Percentiles rank a stretch among this genome's conserved stretches.
Evolutionary conservation across 2,113 vertebrate species (phyloP).

Genomic region (Apistogramma diplotaenia): DNA sequence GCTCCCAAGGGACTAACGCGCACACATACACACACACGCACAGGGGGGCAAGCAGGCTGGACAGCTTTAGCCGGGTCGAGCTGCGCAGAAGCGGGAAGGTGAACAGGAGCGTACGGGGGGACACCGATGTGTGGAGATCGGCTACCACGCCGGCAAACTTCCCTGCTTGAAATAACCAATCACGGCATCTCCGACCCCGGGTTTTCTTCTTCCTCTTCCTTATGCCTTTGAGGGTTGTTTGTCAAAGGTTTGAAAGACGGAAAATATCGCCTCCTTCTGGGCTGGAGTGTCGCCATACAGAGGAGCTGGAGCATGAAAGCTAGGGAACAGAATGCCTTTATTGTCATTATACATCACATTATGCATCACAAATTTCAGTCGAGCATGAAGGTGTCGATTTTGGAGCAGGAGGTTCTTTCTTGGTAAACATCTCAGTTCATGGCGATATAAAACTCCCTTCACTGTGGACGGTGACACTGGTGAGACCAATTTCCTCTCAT

Average conservation of each 20-base stretch:
- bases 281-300: neutral
- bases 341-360: too few relatives aligned
- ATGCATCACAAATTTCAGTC: too few relatives aligned
- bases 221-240: neutral
- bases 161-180: conserved; percentile 64
- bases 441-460: too few relatives aligned
- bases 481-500: too few relatives aligned
- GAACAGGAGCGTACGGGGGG: conserved; percentile 49
- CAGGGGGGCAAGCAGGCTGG: conserved; percentile 28
- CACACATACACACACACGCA: conserved; percentile 33
- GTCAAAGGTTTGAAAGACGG: neutral
- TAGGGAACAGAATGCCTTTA: too few relatives aligned
- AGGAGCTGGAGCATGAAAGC: too few relatives aligned
- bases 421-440: too few relatives aligned
- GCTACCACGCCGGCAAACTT: conserved; percentile 61
- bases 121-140: conserved; percentile 29
- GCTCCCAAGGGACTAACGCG: conserved; percentile 32
- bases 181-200: neutral
- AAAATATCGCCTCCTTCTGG: conserved; percentile 28
- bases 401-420: too few relatives aligned
- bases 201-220: conserved; percentile 13
- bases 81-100: conserved; percentile 80
- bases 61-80: conserved; percentile 60
- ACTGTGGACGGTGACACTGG: too few relatives aligned
- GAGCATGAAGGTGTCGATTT: too few relatives aligned